Evolutionary conservation across 2,113 vertebrate genomes (phyloP).

Genomic region (Tragelaphus buxtoni): DNA sequence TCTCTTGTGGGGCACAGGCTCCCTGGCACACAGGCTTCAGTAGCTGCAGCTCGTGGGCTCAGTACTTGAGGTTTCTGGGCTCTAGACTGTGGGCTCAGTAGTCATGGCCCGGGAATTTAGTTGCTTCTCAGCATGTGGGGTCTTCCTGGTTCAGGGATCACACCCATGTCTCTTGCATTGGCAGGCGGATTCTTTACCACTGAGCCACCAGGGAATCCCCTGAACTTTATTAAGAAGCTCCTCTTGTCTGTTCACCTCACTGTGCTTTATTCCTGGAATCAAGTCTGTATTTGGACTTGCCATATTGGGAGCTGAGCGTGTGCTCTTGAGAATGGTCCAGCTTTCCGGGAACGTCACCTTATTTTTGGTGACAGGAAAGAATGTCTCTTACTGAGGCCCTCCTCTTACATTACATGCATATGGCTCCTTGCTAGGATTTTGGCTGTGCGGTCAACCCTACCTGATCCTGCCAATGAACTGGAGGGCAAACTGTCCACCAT

Average conservation of each 20-base stretch:
- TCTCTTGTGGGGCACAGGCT: not conserved
- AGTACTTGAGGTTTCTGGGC: not conserved
- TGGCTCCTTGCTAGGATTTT: not conserved
- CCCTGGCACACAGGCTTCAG: not conserved
- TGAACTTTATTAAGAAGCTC: not conserved
- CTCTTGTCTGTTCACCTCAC: not conserved
- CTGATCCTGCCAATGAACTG: not conserved
- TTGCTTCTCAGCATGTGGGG: not conserved
- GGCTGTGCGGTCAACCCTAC: not conserved
- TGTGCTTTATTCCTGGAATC: not conserved
- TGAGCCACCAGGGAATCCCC: not conserved
- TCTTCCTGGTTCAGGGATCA: not conserved
- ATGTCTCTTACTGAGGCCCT: not conserved
- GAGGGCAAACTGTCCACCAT: not conserved
- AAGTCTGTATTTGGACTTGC: accelerated
- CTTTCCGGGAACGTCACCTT: not conserved
- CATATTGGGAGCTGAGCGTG: accelerated
- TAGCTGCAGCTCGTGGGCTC: not conserved
- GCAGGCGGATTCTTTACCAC: not conserved
- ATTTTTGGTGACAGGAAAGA: not conserved
- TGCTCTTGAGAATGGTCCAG: not conserved
- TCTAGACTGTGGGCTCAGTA: not conserved
- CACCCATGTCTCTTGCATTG: not conserved
- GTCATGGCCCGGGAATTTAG: not conserved
- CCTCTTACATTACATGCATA: accelerated